Percentiles rank a stretch among this genome's conserved stretches.
phyloP scores from a whole-genome alignment of 2,888 invertebrate genomes.

The Caenorhabditis angaria region DNA sequence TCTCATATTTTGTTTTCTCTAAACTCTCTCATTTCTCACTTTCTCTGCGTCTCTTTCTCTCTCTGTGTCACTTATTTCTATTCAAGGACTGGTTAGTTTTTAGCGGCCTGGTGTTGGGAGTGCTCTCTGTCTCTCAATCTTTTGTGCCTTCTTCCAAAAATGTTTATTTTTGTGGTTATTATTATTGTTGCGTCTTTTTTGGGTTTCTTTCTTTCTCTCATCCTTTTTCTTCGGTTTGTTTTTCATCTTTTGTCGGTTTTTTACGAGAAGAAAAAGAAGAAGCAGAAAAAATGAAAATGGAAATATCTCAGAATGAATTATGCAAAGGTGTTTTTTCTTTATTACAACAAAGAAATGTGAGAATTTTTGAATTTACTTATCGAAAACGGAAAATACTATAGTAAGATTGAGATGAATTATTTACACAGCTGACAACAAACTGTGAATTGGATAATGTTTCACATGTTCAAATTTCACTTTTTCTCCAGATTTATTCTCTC shows the following conservation, averaged over 20 bases:
- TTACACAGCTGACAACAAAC: constrained; percentile 1
- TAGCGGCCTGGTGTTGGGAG: constrained; percentile 2
- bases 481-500: background rate
- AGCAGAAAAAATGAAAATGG: too few relatives aligned
- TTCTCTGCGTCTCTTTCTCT: background rate
- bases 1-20: background rate
- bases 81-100: constrained; percentile 4
- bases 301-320: too few relatives aligned
- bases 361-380: too few relatives aligned
- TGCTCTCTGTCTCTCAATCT: background rate
- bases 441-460: constrained; percentile 4
- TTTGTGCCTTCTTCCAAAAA: constrained; percentile 2
- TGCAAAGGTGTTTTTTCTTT: too few relatives aligned
- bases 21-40: background rate
- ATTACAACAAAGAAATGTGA: too few relatives aligned
- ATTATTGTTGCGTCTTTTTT: background rate
- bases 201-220: background rate
- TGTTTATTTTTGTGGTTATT: background rate
- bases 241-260: too few relatives aligned
- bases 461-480: background rate
- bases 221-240: too few relatives aligned
- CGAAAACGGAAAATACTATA: too few relatives aligned
- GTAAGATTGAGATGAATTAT: background rate
- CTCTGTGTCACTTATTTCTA: background rate
- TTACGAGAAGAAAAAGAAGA: too few relatives aligned